Conservation (phyloP, 2,888 invertebrate genomes). For the Calliphora vomitoria region DNA sequence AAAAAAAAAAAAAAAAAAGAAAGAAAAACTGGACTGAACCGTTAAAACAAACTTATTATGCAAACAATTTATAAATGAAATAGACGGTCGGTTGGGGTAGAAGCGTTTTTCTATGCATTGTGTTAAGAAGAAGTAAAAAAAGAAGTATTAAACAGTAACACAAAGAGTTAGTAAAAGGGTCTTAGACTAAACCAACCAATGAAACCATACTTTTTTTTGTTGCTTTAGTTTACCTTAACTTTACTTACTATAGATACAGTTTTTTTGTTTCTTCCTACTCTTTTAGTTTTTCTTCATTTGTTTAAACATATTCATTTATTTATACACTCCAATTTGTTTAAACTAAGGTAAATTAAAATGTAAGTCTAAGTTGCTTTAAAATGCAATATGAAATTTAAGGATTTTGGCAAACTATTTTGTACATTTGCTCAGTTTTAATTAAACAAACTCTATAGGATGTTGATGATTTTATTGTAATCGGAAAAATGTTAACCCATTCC, state of each 20-base stretch:
- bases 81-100: conserved; percentile 50
- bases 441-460: no score
- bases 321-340: background rate
- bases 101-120: conserved; percentile 26
- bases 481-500: no score
- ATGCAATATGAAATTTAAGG: no score
- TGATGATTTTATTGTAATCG: no score
- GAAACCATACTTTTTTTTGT: conserved; percentile 37
- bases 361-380: no score
- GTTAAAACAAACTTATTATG: conserved; percentile 82
- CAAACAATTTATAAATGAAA: conserved; percentile 74
- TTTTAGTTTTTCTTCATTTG: conserved; percentile 51
- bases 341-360: conserved; percentile 7
- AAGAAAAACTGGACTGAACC: conserved; percentile 70
- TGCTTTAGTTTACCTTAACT: conserved; percentile 37
- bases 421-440: no score
- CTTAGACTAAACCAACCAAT: conserved; percentile 49
- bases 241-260: conserved; percentile 38
- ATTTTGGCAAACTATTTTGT: no score
- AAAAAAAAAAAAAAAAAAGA: conserved; percentile 31
- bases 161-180: conserved; percentile 53
- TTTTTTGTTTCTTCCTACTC: conserved; percentile 21
- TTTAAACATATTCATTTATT: conserved; percentile 44
- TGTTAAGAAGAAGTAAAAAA: conserved; percentile 57
- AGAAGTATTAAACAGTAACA: conserved; percentile 36